Percentiles rank a stretch among this genome's conserved stretches.
Evolutionary conservation across 2,888 invertebrate species (phyloP).

Genomic region (Cantharis lateralis): DNA sequence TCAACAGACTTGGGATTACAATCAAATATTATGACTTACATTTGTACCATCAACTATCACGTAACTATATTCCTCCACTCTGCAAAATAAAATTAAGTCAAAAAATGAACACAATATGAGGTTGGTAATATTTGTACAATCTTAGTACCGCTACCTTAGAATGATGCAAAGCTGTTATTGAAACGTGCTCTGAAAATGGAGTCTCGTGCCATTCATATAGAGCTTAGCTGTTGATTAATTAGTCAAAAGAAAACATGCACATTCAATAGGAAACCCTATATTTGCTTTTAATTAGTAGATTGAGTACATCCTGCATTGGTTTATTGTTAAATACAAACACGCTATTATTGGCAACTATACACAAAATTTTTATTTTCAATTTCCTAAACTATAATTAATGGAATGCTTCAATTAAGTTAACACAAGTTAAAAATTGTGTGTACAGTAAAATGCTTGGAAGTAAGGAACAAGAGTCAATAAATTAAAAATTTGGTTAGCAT

Average conservation of each 20-base stretch:
- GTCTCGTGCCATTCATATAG: slow-evolving; percentile 12
- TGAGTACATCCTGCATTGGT: not conserved
- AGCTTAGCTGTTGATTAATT: slow-evolving; percentile 7
- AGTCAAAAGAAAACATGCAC: slow-evolving; percentile 8
- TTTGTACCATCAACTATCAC: slow-evolving; percentile 18
- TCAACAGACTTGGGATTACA: not conserved
- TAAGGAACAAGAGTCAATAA: slow-evolving; percentile 15
- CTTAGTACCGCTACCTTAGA: slow-evolving; percentile 16
- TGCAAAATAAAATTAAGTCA: slow-evolving; percentile 20
- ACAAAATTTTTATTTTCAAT: not conserved
- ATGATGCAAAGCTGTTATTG: slow-evolving; percentile 11
- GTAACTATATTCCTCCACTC: slow-evolving; percentile 1
- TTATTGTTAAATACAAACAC: not conserved
- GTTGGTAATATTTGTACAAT: not conserved
- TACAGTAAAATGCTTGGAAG: slow-evolving; percentile 12
- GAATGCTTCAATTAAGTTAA: not conserved
- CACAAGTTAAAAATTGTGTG: not conserved
- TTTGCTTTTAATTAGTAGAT: not conserved
- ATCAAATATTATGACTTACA: not conserved
- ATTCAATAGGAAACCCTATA: not conserved
- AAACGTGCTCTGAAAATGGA: slow-evolving; percentile 4
- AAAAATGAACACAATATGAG: not conserved
- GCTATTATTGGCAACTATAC: not conserved
- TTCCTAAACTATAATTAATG: not conserved
- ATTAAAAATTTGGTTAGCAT: not conserved